Evolutionary conservation across 2,797 vertebrate species (phyloP), one percentile per base, ranked within the genome.

Genomic region (Anguilla pacifica): DNA sequence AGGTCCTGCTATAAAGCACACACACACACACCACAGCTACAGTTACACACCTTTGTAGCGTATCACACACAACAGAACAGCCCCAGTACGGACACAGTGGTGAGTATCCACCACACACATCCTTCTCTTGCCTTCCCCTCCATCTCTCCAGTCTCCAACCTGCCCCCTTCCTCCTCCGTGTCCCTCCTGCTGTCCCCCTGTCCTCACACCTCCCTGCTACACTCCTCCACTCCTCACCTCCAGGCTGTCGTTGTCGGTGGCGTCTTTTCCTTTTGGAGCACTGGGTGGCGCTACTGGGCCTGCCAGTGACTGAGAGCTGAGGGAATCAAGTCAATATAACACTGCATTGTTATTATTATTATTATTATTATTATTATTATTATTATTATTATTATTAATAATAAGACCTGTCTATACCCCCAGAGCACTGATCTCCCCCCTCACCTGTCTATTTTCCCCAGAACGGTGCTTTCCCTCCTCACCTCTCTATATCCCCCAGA

Each of bases 391-490:
- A 51, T 51, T 9, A 51, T 51, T 51, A 35, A 1, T 39, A 39
- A 39, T 39, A 39, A 39, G 6, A 51, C 51, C 51, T 51, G 51
- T 51, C 51, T 51, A 51, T 51, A 51, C 51, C 51, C 51, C 51
- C 51, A 51, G 51, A 51, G 51, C 5, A 10, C 6, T 6, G 51
- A 57, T 70, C 25, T 70, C 25, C 15, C 72, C 22, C 19, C 95
- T 92, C 94, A 99, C 98, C 98, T 98, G 90, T 99, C 98, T 91
- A 96, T 90, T 92, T 97, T 97, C 87, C 93, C 79, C 88, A 96
- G 86, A 31, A 93, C 89, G 0, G 93, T 93, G 84, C 95, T 97
- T 88, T 99, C 98, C 83, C 96, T 95, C 98, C 98, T 98, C 90
- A 99, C 98, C 91, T 96, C 90, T 25, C 81, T 15, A 83, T 22